phyloP scores from a whole-genome alignment of 2,113 vertebrate genomes.

The Sprattus sprattus region DNA sequence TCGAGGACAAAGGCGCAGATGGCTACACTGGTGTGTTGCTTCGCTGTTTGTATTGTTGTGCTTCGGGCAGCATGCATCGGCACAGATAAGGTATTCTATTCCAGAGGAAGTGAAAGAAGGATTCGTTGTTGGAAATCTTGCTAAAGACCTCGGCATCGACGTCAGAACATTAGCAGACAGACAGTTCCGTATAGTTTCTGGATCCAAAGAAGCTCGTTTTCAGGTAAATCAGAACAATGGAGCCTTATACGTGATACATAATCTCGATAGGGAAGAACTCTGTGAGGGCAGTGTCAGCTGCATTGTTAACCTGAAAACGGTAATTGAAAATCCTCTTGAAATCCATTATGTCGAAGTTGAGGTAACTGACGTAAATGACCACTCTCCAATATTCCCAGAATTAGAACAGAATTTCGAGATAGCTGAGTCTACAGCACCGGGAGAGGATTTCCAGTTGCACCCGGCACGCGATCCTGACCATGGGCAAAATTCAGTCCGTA shows the following conservation, averaged over 20 bases:
- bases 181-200: conserved; percentile 38
- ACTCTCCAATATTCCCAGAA: conserved; percentile 35
- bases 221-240: conserved; percentile 55
- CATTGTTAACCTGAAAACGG: conserved; percentile 36
- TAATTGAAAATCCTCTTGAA: conserved; percentile 42
- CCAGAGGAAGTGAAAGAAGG: conserved; percentile 57
- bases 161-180: conserved; percentile 40
- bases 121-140: conserved; percentile 55
- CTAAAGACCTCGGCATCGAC: conserved; percentile 53
- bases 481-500: neutral
- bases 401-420: conserved; percentile 37
- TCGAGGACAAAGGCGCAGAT: neutral
- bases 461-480: conserved; percentile 22
- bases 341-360: conserved; percentile 38
- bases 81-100: conserved; percentile 41
- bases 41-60: neutral
- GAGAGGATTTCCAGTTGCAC: conserved; percentile 38
- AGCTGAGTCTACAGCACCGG: conserved; percentile 31
- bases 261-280: conserved; percentile 42
- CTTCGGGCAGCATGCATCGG: conserved; percentile 7
- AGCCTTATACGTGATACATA: conserved; percentile 55
- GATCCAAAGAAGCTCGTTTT: conserved; percentile 53
- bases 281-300: conserved; percentile 35
- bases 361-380: conserved; percentile 46
- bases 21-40: conserved; percentile 19